A percentile compares a stretch with the other conserved stretches of the same genome.
Conservation (phyloP, 2,113 vertebrate species). For the Corydoras sp. region DNA sequence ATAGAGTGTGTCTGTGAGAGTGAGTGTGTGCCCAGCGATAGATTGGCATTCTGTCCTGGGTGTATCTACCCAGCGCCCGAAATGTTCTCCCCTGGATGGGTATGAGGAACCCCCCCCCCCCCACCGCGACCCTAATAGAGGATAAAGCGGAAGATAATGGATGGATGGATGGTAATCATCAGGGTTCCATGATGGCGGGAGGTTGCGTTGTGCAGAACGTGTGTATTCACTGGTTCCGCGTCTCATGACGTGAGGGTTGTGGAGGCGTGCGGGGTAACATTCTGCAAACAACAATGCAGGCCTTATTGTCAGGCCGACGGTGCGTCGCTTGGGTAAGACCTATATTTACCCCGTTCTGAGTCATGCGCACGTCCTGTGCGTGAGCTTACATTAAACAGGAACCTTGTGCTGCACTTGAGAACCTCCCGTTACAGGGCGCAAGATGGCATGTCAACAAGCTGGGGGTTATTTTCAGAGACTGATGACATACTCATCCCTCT, state of each 20-base stretch:
- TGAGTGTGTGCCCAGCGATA: too few relatives aligned
- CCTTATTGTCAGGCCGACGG: not conserved
- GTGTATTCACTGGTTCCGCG: too few relatives aligned
- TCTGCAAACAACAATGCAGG: not conserved
- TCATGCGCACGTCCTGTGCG: not conserved
- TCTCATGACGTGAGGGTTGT: not conserved
- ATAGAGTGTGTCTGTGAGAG: too few relatives aligned
- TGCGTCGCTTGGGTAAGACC: not conserved
- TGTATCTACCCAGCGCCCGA: too few relatives aligned
- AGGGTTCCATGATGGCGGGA: too few relatives aligned
- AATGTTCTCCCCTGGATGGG: too few relatives aligned
- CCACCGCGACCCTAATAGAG: too few relatives aligned
- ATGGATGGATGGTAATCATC: not conserved
- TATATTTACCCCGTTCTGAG: not conserved
- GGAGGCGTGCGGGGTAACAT: not conserved
- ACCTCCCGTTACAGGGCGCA: not conserved
- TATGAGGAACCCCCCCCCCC: too few relatives aligned
- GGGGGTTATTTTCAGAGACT: conserved; percentile 34
- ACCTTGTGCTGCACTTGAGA: not conserved
- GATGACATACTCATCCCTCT: conserved; percentile 21
- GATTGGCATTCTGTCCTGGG: too few relatives aligned
- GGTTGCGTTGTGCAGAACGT: too few relatives aligned
- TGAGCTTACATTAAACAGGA: not conserved
- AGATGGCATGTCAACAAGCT: conserved; percentile 9
- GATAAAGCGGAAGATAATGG: too few relatives aligned